phyloP scores from a whole-genome alignment of 1,140 invertebrate species.

The Globodera rostochiensis region DNA sequence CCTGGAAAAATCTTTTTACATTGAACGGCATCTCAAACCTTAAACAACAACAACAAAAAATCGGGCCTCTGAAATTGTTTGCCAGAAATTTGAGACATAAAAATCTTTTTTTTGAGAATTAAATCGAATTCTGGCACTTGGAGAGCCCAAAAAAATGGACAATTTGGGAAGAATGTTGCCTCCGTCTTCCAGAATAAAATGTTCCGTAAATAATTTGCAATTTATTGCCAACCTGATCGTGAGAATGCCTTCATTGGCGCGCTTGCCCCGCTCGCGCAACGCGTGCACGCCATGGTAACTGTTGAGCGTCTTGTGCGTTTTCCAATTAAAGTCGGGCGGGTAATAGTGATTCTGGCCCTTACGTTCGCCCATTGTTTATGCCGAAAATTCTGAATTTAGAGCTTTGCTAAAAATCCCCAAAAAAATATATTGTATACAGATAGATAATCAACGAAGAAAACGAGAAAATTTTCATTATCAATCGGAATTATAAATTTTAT shows the following conservation, averaged over 20 bases:
- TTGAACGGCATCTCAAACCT: constrained; percentile 99
- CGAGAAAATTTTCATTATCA: background rate
- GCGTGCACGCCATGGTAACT: constrained; percentile 90
- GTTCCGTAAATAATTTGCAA: too few species aligned
- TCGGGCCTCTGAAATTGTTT: too few species aligned
- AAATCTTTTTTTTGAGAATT: background rate
- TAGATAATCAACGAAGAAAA: too few species aligned
- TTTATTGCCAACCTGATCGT: constrained; percentile 75
- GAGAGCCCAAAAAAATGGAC: too few species aligned
- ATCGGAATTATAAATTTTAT: background rate
- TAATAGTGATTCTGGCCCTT: constrained; percentile 83
- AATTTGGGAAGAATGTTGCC: too few species aligned
- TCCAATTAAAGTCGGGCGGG: constrained; percentile 95
- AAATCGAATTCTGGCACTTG: background rate
- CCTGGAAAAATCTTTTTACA: too few species aligned
- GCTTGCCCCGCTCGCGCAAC: constrained; percentile 86
- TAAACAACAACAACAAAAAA: too few species aligned
- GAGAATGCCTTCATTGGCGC: constrained; percentile 91
- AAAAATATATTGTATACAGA: background rate
- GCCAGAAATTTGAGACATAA: too few species aligned
- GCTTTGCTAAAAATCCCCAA: background rate
- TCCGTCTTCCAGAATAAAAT: too few species aligned
- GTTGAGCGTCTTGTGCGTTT: constrained; percentile 83
- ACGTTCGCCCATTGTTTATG: constrained; percentile 79
- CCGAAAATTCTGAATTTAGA: too few species aligned